A percentile compares a stretch with the other conserved stretches of the same genome.
phyloP scores from a whole-genome alignment of 2,113 vertebrate species.

The Cercopithecus mona region DNA sequence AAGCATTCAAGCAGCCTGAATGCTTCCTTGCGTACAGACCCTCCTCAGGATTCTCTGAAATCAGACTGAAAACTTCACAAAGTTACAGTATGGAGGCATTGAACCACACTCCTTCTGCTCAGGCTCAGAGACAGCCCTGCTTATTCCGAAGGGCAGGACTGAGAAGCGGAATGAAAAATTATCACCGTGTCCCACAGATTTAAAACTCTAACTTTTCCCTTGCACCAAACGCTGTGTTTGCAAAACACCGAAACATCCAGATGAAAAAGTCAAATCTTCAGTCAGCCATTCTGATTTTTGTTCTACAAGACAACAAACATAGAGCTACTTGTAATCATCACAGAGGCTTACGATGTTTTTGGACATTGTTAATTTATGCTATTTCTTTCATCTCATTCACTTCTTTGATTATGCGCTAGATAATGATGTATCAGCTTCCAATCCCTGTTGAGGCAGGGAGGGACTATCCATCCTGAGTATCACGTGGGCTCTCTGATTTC shows the following conservation, averaged over 20 bases:
- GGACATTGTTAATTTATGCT: background rate
- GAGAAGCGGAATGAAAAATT: background rate
- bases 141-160: background rate
- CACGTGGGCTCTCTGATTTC: background rate
- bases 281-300: constrained; percentile 11
- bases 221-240: background rate
- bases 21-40: background rate
- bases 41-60: background rate
- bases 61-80: background rate
- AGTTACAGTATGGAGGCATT: background rate
- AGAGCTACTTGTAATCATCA: background rate
- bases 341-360: background rate
- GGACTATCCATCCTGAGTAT: background rate
- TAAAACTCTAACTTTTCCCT: background rate
- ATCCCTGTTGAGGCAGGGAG: background rate
- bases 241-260: background rate
- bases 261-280: background rate
- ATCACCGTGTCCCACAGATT: background rate
- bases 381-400: background rate
- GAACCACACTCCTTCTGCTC: no score
- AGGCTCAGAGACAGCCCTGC: background rate
- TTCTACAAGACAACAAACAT: background rate
- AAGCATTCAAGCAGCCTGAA: background rate
- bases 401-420: background rate
- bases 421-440: background rate